phyloP scores from a whole-genome alignment of 2,113 vertebrate genomes.

The Nymphicus hollandicus region DNA sequence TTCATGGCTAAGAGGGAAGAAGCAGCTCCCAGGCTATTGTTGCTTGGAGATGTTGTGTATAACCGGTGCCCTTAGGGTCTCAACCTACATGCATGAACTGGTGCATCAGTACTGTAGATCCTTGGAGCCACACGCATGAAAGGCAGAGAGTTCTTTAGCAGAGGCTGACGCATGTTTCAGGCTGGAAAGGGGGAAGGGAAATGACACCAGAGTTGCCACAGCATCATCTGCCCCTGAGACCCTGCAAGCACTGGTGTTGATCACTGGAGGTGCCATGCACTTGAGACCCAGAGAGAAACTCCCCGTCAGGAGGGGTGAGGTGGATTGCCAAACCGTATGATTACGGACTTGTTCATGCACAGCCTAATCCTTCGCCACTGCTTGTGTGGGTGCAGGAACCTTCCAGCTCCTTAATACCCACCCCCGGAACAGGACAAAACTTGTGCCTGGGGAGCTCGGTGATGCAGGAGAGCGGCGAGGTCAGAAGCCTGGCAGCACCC shows the following conservation, averaged over 20 bases:
- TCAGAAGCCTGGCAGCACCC: neutral
- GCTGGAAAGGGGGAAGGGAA: neutral
- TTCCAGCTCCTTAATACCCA: conserved; percentile 13
- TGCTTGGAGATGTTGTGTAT: neutral
- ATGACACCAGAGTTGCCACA: neutral
- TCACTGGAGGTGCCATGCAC: fast-evolving
- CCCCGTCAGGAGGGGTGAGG: neutral
- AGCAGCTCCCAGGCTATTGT: neutral
- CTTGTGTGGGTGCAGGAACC: conserved; percentile 39
- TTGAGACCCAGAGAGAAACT: neutral
- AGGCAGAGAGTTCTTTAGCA: neutral
- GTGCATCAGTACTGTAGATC: neutral
- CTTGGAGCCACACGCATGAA: neutral
- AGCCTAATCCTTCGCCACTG: neutral
- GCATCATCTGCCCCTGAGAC: neutral
- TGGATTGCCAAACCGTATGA: conserved; percentile 8
- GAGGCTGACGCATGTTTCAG: neutral
- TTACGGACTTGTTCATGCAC: conserved; percentile 43
- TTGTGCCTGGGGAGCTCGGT: neutral
- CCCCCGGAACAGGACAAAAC: conserved; percentile 47
- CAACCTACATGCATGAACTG: neutral
- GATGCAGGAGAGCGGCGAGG: neutral
- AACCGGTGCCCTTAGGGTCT: neutral
- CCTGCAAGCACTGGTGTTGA: neutral
- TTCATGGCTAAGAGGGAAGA: neutral